Conservation (phyloP, 2,888 invertebrate genomes). For the Orthonevra nobilis region DNA sequence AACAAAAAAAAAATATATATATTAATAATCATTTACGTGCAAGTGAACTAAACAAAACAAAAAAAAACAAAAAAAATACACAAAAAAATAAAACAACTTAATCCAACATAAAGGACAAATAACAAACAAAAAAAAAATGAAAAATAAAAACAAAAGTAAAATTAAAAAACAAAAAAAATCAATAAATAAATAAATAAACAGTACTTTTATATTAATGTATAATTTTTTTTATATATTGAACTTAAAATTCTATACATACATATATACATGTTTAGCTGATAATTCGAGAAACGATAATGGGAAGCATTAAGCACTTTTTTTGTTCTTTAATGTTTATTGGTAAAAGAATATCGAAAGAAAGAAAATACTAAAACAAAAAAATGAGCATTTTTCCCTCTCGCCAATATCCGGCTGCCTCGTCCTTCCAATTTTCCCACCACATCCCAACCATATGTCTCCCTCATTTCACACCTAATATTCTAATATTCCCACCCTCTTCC, state of each 20-base stretch:
- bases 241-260: conserved; percentile 70
- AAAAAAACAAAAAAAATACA: conserved; percentile 39
- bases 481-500: too few relatives aligned
- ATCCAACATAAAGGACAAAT: conserved; percentile 69
- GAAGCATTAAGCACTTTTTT: conserved; percentile 69
- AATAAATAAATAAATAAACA: conserved; percentile 31
- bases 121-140: conserved; percentile 53
- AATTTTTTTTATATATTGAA: conserved; percentile 70
- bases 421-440: too few relatives aligned
- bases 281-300: conserved; percentile 55
- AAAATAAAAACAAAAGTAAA: conserved; percentile 57
- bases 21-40: conserved; percentile 61
- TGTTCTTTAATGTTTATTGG: conserved; percentile 61
- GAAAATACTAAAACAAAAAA: conserved; percentile 59
- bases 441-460: too few relatives aligned
- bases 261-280: conserved; percentile 70
- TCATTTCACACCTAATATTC: too few relatives aligned
- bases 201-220: conserved; percentile 70
- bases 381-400: conserved; percentile 46
- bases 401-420: too few relatives aligned
- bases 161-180: conserved; percentile 56
- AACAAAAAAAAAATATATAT: conserved; percentile 5
- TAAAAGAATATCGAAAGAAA: conserved; percentile 9
- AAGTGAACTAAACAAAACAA: conserved; percentile 63
- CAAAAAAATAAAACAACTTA: conserved; percentile 52